Evolutionary conservation across 2,113 vertebrate genomes (phyloP).

Genomic region (Sceloporus undulatus): DNA sequence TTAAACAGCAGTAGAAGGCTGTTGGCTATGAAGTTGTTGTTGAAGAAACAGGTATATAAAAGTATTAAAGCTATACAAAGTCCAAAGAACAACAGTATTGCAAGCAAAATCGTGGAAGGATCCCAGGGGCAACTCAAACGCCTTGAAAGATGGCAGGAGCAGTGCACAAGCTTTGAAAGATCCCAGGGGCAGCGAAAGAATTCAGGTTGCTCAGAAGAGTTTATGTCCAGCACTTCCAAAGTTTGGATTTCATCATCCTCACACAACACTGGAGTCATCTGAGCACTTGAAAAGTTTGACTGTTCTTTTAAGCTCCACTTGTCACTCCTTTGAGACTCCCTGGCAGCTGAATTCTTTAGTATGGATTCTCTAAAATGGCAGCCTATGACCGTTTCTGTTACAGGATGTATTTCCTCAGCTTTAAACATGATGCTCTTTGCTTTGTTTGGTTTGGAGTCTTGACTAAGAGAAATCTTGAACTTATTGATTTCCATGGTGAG

Average conservation of each 20-base stretch:
- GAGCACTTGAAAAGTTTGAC: neutral
- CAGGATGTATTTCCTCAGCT: neutral
- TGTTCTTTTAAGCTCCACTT: conserved; percentile 15
- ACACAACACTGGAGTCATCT: neutral
- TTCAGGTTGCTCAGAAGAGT: neutral
- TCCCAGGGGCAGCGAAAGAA: conserved; percentile 16
- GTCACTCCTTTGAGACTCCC: conserved; percentile 10
- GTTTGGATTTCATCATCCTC: neutral
- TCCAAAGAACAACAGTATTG: conserved; percentile 26
- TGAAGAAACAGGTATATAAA: conserved; percentile 6
- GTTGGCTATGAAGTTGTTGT: conserved; percentile 30
- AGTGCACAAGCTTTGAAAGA: conserved; percentile 27
- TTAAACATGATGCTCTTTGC: neutral
- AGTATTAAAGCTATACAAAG: conserved; percentile 9
- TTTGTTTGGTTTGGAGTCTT: neutral
- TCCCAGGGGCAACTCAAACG: conserved; percentile 16
- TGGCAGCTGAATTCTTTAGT: conserved; percentile 11
- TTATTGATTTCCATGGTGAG: conserved; percentile 25
- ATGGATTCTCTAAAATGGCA: neutral
- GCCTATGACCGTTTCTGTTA: conserved; percentile 7
- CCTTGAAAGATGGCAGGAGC: conserved; percentile 10
- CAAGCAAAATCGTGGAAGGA: conserved; percentile 30
- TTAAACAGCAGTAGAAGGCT: conserved; percentile 5
- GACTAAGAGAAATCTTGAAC: neutral
- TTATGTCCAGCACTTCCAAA: neutral